Evolutionary conservation across 2,113 vertebrate genomes (phyloP).

Genomic region (Rhineura floridana): DNA sequence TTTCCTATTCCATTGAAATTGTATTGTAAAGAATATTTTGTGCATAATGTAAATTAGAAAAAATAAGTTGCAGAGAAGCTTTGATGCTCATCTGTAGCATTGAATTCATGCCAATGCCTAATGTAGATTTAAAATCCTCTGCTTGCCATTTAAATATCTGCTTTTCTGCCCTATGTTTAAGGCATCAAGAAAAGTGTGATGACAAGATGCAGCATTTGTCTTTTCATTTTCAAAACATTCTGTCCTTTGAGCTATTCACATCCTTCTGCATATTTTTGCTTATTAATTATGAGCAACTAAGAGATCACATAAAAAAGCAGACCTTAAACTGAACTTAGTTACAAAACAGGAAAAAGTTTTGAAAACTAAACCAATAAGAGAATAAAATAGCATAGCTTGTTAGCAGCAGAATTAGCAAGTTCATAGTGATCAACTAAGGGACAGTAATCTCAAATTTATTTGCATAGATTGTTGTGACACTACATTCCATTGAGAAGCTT

Average conservation of each 20-base stretch:
- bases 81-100: rapidly evolving
- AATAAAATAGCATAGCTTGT: neutral
- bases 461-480: neutral
- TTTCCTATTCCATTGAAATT: neutral
- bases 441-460: neutral
- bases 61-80: rapidly evolving
- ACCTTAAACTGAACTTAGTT: neutral
- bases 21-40: neutral
- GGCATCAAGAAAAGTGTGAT: neutral
- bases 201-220: neutral
- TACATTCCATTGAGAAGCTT: neutral
- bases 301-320: neutral
- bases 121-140: neutral
- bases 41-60: neutral
- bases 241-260: too few species aligned
- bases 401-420: neutral
- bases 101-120: neutral
- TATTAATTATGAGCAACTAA: neutral
- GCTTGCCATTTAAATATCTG: neutral
- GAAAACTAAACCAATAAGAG: neutral
- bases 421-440: neutral
- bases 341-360: too few species aligned
- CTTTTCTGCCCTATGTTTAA: neutral
- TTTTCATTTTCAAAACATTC: neutral
- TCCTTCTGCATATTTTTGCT: neutral